Conservation (phyloP, 2,113 vertebrate species). For the Alethe castanea region DNA sequence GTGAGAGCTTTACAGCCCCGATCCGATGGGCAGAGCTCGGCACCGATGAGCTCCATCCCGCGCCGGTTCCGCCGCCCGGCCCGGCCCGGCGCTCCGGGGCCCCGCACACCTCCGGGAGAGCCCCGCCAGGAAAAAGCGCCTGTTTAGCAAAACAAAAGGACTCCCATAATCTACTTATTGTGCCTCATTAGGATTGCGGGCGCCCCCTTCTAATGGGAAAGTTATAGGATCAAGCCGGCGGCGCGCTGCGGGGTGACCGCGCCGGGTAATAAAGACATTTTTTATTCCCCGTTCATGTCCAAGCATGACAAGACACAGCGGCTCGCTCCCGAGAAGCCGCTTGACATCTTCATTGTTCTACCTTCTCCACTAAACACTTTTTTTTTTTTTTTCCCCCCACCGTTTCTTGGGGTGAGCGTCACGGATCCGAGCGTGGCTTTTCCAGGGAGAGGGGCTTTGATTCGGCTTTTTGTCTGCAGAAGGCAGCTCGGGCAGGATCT, state of each 20-base stretch:
- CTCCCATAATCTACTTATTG: conserved; percentile 69
- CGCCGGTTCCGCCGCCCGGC: background rate
- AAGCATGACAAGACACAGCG: conserved; percentile 59
- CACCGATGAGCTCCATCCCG: conserved; percentile 43
- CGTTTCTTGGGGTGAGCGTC: background rate
- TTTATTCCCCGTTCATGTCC: conserved; percentile 16
- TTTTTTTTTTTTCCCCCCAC: background rate
- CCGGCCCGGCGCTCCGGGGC: conserved; percentile 3
- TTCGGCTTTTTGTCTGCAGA: background rate
- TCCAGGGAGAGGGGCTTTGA: background rate
- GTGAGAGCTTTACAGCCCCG: conserved; percentile 75
- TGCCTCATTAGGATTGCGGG: conserved; percentile 63
- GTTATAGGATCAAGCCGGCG: conserved; percentile 58
- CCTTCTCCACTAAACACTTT: background rate
- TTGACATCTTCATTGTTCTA: conserved; percentile 72
- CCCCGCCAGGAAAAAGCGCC: conserved; percentile 37
- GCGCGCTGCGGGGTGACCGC: conserved; percentile 53
- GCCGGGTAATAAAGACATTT: conserved; percentile 67
- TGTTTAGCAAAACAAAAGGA: conserved; percentile 68
- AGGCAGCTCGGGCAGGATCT: background rate
- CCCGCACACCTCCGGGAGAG: conserved; percentile 54
- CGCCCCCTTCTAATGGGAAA: conserved; percentile 56
- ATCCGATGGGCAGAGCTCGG: conserved; percentile 69
- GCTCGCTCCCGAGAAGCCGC: conserved; percentile 23
- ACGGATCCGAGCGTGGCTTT: background rate